Conservation (phyloP, 2,888 invertebrate genomes). For the Phyto melanocephala region DNA sequence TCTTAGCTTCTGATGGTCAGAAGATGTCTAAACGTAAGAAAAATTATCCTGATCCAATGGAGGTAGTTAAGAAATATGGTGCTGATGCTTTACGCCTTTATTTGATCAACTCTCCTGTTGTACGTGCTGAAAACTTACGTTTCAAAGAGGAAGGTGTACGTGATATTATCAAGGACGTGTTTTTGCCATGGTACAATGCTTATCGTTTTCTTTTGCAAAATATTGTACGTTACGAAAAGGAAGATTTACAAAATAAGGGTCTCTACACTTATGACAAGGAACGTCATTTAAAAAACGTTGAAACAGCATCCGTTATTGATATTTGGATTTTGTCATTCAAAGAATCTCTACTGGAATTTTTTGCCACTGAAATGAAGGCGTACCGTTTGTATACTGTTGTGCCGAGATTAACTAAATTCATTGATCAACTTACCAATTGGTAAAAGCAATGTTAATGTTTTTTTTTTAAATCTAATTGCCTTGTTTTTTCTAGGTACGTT, state of each 20-base stretch:
- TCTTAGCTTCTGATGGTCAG: constrained; percentile 97
- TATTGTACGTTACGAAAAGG: constrained; percentile 88
- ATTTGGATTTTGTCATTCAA: constrained; percentile 98
- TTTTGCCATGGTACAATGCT: constrained; percentile 97
- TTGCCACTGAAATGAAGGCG: constrained; percentile 94
- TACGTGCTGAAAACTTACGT: constrained; percentile 95
- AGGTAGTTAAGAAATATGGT: constrained; percentile 93
- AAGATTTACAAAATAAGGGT: constrained; percentile 79
- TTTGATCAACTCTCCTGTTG: constrained; percentile 98
- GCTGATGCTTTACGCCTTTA: constrained; percentile 98
- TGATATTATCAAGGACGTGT: constrained; percentile 97
- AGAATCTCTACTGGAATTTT: constrained; percentile 92
- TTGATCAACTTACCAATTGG: constrained; percentile 99
- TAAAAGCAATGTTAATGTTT: constrained; percentile 46
- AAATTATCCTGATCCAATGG: constrained; percentile 98
- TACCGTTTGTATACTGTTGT: constrained; percentile 98
- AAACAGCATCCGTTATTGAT: constrained; percentile 88
- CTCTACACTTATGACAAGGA: constrained; percentile 82
- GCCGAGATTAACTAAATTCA: constrained; percentile 94
- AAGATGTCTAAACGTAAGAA: constrained; percentile 99
- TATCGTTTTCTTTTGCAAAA: constrained; percentile 97
- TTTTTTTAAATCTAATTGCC: neutral
- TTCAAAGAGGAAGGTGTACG: constrained; percentile 99
- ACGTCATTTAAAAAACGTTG: constrained; percentile 72
- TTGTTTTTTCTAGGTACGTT: constrained; percentile 83